Conservation (phyloP, 1,140 invertebrate genomes). For the Caerostris darwini region DNA sequence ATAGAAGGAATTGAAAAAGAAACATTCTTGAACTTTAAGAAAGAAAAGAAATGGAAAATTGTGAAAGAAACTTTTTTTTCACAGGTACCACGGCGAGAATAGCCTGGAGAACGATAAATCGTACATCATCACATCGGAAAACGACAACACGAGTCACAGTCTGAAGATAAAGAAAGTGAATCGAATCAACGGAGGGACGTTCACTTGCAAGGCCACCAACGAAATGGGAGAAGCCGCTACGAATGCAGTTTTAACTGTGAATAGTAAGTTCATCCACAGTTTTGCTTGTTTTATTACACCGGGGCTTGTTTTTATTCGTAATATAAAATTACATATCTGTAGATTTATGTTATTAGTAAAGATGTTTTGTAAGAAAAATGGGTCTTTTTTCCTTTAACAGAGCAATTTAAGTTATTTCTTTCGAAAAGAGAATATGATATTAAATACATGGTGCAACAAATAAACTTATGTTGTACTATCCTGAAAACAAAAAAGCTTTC, state of each 20-base stretch:
- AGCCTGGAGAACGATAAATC: constrained; percentile 80
- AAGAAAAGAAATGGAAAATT: no score
- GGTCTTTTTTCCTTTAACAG: no score
- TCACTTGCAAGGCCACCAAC: constrained; percentile 84
- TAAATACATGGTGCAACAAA: no score
- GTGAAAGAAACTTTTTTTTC: no score
- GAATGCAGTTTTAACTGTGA: constrained; percentile 87
- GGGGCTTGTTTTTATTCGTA: neutral
- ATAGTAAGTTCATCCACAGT: constrained; percentile 84
- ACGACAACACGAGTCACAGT: constrained; percentile 88
- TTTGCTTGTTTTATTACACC: neutral
- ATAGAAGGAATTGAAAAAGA: no score
- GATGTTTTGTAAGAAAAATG: neutral
- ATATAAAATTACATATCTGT: neutral
- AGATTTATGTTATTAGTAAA: neutral
- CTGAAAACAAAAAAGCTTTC: no score
- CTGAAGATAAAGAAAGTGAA: constrained; percentile 83
- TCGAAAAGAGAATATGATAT: no score
- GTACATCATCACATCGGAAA: constrained; percentile 84
- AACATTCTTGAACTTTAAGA: no score
- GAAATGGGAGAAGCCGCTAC: constrained; percentile 85
- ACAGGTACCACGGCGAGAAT: constrained; percentile 15
- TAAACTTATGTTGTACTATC: no score
- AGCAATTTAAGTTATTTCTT: no score
- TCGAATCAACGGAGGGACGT: constrained; percentile 85